A percentile compares a stretch with the other conserved stretches of the same genome.
These are phyloP conservation scores for Nemotelus pantherinus DNA, from an alignment of 2,888 invertebrate species.

Conservation along the genomic window DNA sequence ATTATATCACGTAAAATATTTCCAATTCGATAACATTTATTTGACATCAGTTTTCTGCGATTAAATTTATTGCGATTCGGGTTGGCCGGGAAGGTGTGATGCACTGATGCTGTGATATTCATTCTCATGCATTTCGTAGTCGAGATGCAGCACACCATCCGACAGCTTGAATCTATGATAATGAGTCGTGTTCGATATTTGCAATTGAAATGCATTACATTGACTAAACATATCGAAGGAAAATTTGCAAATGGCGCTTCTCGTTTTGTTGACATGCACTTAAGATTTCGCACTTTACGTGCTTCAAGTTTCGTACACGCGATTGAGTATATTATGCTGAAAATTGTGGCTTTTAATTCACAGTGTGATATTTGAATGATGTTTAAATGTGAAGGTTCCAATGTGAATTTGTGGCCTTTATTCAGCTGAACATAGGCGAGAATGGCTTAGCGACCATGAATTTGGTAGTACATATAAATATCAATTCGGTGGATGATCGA, in stretches of 20 bases:
- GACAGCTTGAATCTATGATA: not conserved
- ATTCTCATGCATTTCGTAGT: not conserved
- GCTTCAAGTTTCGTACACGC: not conserved
- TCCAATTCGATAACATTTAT: conserved; percentile 11
- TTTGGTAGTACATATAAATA: no score
- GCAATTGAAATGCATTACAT: conserved; percentile 21
- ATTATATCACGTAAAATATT: conserved; percentile 5
- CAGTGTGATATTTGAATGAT: no score
- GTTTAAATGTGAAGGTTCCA: no score
- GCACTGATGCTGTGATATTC: not conserved
- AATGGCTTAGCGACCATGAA: no score
- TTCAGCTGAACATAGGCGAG: no score
- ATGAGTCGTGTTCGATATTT: not conserved
- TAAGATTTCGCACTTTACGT: not conserved
- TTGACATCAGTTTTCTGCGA: conserved; percentile 3
- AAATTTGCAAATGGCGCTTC: not conserved
- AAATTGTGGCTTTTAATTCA: no score
- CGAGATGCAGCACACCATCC: not conserved
- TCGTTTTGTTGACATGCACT: not conserved
- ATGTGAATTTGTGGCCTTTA: no score
- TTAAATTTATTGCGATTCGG: not conserved
- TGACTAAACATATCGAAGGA: no score
- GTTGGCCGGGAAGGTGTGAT: not conserved
- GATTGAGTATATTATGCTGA: no score
- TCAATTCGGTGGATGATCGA: no score